Evolutionary conservation across 2,797 vertebrate species (phyloP).

Genomic region (Limnodromus scolopaceus): DNA sequence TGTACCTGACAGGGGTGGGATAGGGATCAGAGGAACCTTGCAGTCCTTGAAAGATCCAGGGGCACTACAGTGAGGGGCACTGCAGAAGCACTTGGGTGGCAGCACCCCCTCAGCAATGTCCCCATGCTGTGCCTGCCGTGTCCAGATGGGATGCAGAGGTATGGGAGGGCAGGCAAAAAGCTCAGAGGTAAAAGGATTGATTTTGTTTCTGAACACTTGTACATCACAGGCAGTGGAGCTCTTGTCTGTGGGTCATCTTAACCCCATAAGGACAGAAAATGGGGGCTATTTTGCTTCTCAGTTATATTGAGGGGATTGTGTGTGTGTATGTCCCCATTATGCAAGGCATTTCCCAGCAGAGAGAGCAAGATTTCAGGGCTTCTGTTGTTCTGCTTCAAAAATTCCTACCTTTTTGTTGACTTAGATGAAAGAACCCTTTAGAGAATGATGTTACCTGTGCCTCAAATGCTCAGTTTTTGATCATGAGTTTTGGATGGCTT

Average conservation of each 20-base stretch:
- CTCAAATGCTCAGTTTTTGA: constrained; percentile 49
- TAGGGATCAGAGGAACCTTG: neutral
- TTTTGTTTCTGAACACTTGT: neutral
- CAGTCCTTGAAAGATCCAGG: neutral
- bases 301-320: neutral
- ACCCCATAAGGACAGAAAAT: neutral
- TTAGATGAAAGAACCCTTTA: constrained; percentile 33
- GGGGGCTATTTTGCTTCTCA: neutral
- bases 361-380: neutral
- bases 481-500: constrained; percentile 43
- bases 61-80: neutral
- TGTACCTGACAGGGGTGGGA: neutral
- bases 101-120: neutral
- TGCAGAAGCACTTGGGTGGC: neutral
- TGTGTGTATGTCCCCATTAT: neutral
- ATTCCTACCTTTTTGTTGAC: neutral
- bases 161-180: neutral
- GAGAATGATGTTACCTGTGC: neutral
- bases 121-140: fast-evolving
- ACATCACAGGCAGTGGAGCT: neutral
- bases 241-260: neutral
- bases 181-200: neutral
- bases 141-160: neutral
- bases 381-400: constrained; percentile 39
- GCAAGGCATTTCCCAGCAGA: neutral